phyloP scores from a whole-genome alignment of 2,113 vertebrate species.

The Rhadina sibilatrix region DNA sequence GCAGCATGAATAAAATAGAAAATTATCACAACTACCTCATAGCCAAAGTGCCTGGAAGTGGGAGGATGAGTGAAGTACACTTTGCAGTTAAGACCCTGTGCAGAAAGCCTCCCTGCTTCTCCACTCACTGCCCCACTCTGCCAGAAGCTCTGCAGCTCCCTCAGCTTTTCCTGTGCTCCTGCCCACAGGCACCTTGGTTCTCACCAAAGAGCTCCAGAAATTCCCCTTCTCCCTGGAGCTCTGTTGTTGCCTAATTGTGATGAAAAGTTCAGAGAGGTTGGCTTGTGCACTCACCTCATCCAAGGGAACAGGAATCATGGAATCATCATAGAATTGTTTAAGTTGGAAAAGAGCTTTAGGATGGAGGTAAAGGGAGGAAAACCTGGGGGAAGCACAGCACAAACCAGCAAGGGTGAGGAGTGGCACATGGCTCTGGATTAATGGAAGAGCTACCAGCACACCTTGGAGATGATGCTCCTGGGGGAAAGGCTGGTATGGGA shows the following conservation, averaged over 20 bases:
- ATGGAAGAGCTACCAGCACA: neutral
- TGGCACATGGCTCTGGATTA: fast-evolving
- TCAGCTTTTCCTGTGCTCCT: neutral
- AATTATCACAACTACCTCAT: neutral
- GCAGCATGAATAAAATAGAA: neutral
- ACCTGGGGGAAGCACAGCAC: neutral
- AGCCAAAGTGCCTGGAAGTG: neutral
- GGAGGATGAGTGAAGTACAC: neutral
- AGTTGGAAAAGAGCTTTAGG: neutral
- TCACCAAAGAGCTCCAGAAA: neutral
- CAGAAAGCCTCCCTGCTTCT: neutral
- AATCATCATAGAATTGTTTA: neutral
- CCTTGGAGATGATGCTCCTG: neutral
- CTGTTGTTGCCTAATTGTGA: neutral
- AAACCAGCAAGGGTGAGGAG: neutral
- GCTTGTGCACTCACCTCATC: neutral
- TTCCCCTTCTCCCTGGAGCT: neutral
- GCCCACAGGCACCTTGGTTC: neutral
- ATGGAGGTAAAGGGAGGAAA: neutral
- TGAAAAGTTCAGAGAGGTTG: neutral
- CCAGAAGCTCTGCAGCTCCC: neutral
- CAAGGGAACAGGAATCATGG: neutral
- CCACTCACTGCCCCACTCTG: neutral
- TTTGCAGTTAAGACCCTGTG: neutral
- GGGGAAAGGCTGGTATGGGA: neutral